Conservation (phyloP, 2,797 vertebrate species). For the Phyllotis vaccarum region DNA sequence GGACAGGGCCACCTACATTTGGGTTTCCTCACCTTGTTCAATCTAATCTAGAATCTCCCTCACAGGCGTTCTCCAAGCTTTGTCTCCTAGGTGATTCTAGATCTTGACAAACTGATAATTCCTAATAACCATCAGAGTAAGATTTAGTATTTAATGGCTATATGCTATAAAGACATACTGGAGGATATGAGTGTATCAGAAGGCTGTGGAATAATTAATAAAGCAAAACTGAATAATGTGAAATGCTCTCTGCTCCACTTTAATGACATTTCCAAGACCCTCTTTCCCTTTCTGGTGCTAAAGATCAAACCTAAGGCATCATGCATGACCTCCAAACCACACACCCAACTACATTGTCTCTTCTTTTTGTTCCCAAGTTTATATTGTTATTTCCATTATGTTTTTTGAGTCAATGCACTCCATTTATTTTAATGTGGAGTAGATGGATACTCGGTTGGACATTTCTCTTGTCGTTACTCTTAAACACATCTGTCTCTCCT, state of each 20-base stretch:
- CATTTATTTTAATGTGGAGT: neutral
- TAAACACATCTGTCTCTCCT: neutral
- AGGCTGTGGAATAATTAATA: neutral
- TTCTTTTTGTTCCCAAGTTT: neutral
- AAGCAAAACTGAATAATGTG: neutral
- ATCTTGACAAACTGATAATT: neutral
- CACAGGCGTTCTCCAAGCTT: neutral
- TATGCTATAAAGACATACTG: neutral
- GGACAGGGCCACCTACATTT: neutral
- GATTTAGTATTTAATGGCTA: neutral
- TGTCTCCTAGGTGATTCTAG: neutral
- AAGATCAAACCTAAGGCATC: neutral
- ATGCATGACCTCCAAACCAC: neutral
- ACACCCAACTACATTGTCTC: neutral
- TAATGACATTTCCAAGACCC: neutral
- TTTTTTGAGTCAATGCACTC: neutral
- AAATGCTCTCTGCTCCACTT: neutral
- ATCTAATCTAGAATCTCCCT: neutral
- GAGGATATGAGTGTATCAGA: neutral
- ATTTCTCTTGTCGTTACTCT: neutral
- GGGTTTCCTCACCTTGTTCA: neutral
- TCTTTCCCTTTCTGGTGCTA: neutral
- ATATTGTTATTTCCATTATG: neutral
- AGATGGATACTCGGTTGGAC: neutral
- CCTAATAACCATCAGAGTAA: neutral